Evolutionary conservation across 2,113 vertebrate species (phyloP), one percentile per base, ranked within the genome.

Genomic region (Gasterosteus aculeatus): DNA sequence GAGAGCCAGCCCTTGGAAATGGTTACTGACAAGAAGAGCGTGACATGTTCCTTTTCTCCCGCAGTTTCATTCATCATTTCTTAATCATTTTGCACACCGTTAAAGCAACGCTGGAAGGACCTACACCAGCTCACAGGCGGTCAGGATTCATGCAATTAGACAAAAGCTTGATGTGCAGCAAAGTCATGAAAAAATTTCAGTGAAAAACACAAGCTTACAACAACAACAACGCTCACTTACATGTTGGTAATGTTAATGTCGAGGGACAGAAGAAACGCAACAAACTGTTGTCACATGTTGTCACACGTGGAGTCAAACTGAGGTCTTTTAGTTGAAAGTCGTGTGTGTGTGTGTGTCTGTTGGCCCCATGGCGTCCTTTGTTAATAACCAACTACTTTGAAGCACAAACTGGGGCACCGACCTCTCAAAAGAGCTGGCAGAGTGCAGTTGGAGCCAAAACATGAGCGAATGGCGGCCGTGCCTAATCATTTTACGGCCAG

Each of bases 401-500:
- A 12, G 22, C 53, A 26, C 10, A 54, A 58, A 75, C 61, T 47
- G 18, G 29, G 33, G 8, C 41, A n/a, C 0, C 29, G 12, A 16
- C n/a, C 62, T 54, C 67, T 77, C 4, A 18, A 49, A 44, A 39
- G 7, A 69, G 61, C 29, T 67, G 69, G 72, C 12, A 38, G 56
- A 66, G 70, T 56, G 22, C 31, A 66, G 38, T 54, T 65, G 18
- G 51, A 42, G 47, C 63, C 81, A 71, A 81, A 82, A 42, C 18
- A 75, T 83, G 77, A 87, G 66, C 41, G 62, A 87, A 83, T 65
- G 16, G 76, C 82, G 72, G 69, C n/a, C 22, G 31, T 56, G 41
- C 7, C 0, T 5, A 51, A 46, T 72, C n/a, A 22, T 75, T 77
- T 64, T 33, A 54, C 10, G 0, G 42, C 49, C 71, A 79, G 54